Conservation (phyloP, 2,797 vertebrate species). For the Crocidura indochinensis region DNA sequence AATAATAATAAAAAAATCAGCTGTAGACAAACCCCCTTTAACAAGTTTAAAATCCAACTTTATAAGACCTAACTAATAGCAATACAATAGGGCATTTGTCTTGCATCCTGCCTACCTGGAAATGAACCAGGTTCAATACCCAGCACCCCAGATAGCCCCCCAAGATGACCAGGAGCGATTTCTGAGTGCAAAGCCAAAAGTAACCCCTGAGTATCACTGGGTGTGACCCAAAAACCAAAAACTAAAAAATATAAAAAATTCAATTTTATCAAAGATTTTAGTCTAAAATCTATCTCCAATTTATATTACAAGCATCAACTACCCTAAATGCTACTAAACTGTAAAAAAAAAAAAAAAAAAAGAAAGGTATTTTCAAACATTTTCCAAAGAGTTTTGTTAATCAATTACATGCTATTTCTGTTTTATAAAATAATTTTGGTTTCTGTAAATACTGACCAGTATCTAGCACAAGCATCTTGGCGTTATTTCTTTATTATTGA, state of each 20-base stretch:
- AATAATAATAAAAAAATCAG: conserved; percentile 68
- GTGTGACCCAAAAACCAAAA: no score
- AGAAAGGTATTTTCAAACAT: conserved; percentile 30
- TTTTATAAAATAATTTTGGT: conserved; percentile 41
- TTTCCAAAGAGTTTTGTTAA: conserved; percentile 57
- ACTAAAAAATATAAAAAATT: no score
- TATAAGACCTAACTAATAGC: no score
- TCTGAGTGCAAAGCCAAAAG: no score
- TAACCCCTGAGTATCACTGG: no score
- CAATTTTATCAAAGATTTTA: neutral
- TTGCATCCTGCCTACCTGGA: no score
- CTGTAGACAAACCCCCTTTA: conserved; percentile 52
- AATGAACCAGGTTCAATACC: no score
- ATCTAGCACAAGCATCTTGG: neutral
- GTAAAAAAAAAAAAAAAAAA: conserved; percentile 49
- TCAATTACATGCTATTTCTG: conserved; percentile 8
- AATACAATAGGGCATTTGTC: no score
- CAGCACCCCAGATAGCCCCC: no score
- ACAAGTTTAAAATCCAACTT: conserved; percentile 53
- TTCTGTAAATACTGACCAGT: conserved; percentile 54
- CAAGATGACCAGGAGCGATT: no score
- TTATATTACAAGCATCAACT: conserved; percentile 45
- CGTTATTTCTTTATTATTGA: conserved; percentile 26
- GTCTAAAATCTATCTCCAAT: conserved; percentile 35
- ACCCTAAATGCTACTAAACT: conserved; percentile 38